Evolutionary conservation across 2,797 vertebrate genomes (phyloP).

Genomic region (Muscicapa comitata): DNA sequence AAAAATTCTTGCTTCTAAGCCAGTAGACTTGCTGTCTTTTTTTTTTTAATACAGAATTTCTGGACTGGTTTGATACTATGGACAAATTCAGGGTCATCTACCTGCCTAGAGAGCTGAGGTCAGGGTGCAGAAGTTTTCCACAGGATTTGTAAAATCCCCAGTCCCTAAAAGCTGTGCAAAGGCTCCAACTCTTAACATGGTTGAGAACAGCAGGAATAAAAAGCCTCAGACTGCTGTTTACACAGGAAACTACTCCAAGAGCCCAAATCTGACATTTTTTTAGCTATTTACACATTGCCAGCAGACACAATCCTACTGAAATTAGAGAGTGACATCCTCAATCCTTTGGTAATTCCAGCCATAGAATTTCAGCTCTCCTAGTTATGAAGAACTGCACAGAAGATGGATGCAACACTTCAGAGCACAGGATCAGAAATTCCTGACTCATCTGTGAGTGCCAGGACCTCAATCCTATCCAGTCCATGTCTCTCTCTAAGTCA

Average conservation of each 20-base stretch:
- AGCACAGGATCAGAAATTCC: neutral
- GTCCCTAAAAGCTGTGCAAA: neutral
- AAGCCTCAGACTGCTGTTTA: neutral
- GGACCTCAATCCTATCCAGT: neutral
- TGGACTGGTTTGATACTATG: neutral
- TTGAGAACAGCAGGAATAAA: neutral
- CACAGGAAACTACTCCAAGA: neutral
- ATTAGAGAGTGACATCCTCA: neutral
- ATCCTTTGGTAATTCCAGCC: neutral
- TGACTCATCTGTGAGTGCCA: neutral
- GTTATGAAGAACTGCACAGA: neutral
- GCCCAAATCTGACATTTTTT: neutral
- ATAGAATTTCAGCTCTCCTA: neutral
- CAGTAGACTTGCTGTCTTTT: neutral
- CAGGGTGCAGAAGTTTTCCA: neutral
- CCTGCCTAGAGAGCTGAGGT: neutral
- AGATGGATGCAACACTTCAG: neutral
- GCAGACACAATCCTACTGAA: neutral
- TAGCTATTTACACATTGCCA: neutral
- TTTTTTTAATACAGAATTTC: neutral
- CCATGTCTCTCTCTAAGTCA: rapidly evolving
- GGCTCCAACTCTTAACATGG: neutral
- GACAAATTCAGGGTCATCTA: neutral
- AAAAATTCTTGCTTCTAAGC: neutral
- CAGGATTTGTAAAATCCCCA: neutral